These are phyloP conservation scores for Gibbula magus DNA, from an alignment of 2,888 invertebrate species.

Conservation along the genomic window DNA sequence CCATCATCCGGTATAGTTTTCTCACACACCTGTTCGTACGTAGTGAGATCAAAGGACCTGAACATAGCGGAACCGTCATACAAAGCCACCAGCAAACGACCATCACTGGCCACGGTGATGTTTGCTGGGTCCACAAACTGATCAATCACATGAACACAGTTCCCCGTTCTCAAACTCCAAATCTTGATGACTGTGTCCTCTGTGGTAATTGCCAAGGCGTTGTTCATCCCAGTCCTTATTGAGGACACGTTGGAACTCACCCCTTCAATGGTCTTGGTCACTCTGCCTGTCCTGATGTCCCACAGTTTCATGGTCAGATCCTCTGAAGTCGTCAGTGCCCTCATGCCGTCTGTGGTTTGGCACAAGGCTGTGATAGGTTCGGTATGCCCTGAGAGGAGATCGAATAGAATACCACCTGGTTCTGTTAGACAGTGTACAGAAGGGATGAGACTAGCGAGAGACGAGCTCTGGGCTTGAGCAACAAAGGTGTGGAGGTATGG, in stretches of 20 bases:
- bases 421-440: constrained; percentile 69
- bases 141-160: constrained; percentile 53
- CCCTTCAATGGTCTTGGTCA: constrained; percentile 61
- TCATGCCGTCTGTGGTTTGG: constrained; percentile 65
- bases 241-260: constrained; percentile 64
- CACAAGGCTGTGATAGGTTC: constrained; percentile 69
- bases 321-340: constrained; percentile 66
- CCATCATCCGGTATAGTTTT: constrained; percentile 51
- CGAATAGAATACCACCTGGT: constrained; percentile 70
- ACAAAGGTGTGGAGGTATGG: constrained; percentile 65
- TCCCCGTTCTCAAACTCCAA: constrained; percentile 61
- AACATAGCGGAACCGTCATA: constrained; percentile 68
- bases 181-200: constrained; percentile 62
- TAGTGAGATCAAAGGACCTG: constrained; percentile 62
- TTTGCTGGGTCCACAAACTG: constrained; percentile 67
- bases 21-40: constrained; percentile 50
- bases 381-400: constrained; percentile 69
- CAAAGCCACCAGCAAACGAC: constrained; percentile 63
- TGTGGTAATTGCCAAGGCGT: constrained; percentile 63
- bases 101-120: constrained; percentile 63
- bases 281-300: constrained; percentile 69
- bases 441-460: constrained; percentile 65
- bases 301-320: constrained; percentile 72
- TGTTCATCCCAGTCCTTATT: constrained; percentile 55
- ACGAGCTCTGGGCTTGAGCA: constrained; percentile 58